These are phyloP conservation scores for Spodoptera exigua DNA, from an alignment of 2,888 invertebrate species.

Conservation along the genomic window DNA sequence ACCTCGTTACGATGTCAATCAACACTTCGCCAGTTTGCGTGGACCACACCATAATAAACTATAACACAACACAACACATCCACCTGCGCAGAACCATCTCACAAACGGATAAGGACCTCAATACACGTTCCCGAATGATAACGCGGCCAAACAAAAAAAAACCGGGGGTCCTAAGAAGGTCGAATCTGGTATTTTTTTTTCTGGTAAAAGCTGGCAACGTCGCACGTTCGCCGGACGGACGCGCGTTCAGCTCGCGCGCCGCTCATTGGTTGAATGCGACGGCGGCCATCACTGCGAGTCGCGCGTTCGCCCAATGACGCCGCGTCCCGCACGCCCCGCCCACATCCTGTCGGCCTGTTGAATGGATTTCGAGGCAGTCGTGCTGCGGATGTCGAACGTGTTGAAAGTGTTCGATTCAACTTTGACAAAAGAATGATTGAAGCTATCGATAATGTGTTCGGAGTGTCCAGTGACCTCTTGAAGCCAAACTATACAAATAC, in stretches of 20 bases:
- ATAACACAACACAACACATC: conserved; percentile 78
- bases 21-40: conserved; percentile 85
- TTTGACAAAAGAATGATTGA: conserved; percentile 54
- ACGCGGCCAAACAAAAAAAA: conserved; percentile 88
- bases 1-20: conserved; percentile 87
- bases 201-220: conserved; percentile 87
- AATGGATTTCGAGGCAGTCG: conserved; percentile 85
- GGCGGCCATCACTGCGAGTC: conserved; percentile 85
- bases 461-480: conserved; percentile 59
- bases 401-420: conserved; percentile 62
- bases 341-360: conserved; percentile 85
- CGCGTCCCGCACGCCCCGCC: conserved; percentile 88
- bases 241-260: conserved; percentile 86
- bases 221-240: conserved; percentile 83
- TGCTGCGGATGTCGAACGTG: conserved; percentile 67
- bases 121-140: conserved; percentile 86
- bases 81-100: conserved; percentile 85
- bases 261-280: conserved; percentile 87
- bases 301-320: conserved; percentile 82
- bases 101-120: conserved; percentile 83
- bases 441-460: conserved; percentile 56
- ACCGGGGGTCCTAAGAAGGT: conserved; percentile 88
- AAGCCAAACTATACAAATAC: conserved; percentile 34
- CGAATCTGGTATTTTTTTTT: conserved; percentile 89
- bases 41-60: conserved; percentile 88